Percentiles rank a stretch among this genome's conserved stretches.
phyloP scores from a whole-genome alignment of 2,113 vertebrate species.

The Macquaria ambigua region DNA sequence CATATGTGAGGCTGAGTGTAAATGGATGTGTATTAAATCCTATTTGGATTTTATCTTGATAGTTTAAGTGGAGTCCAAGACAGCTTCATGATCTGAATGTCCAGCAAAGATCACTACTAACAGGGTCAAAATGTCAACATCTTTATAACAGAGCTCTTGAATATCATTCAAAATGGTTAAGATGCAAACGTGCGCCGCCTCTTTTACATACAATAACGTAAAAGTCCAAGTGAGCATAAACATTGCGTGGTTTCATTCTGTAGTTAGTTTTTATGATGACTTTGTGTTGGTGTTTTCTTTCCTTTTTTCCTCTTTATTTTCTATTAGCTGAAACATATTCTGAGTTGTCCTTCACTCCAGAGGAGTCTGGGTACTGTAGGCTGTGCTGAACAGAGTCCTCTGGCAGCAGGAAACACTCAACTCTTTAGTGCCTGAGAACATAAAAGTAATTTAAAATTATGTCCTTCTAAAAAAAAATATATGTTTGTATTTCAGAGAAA shows the following conservation, averaged over 20 bases:
- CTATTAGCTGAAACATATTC: slow-evolving; percentile 9
- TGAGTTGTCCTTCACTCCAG: neutral
- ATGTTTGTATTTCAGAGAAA: slow-evolving; percentile 3
- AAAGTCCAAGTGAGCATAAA: neutral
- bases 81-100: too few species aligned
- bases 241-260: neutral
- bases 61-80: too few species aligned
- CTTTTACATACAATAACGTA: neutral
- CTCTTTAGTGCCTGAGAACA: slow-evolving; percentile 17
- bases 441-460: slow-evolving; percentile 16
- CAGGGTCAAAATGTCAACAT: too few species aligned
- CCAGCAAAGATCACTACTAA: too few species aligned
- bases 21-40: neutral
- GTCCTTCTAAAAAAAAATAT: neutral
- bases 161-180: too few species aligned
- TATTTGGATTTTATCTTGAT: neutral
- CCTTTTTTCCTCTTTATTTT: neutral
- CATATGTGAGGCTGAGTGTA: too few species aligned
- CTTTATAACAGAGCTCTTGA: too few species aligned
- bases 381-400: neutral
- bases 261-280: neutral
- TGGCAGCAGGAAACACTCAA: slow-evolving; percentile 18
- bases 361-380: slow-evolving; percentile 22
- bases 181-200: neutral
- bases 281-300: slow-evolving; percentile 7